phyloP scores from a whole-genome alignment of 2,888 invertebrate genomes.

The Scaptomyza cyrtandrae region DNA sequence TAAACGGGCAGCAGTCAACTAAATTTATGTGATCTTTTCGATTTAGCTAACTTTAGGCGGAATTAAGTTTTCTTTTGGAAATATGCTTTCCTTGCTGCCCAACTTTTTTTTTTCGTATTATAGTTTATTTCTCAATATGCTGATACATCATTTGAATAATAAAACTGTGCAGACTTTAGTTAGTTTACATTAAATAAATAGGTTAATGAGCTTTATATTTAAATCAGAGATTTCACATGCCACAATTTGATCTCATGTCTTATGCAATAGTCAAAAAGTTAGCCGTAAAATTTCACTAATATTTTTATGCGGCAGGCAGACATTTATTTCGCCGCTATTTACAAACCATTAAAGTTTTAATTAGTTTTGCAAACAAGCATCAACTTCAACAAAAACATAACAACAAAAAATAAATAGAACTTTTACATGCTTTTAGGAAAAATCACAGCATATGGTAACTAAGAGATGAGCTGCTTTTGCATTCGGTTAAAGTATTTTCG shows the following conservation, averaged over 20 bases:
- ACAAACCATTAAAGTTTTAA: slow-evolving; percentile 77
- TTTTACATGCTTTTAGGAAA: slow-evolving; percentile 14
- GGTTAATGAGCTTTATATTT: background rate
- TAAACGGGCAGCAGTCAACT: background rate
- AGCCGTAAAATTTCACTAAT: slow-evolving; percentile 65
- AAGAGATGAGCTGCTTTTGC: slow-evolving; percentile 25
- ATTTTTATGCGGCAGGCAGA: slow-evolving; percentile 74
- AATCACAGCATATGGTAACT: slow-evolving; percentile 15
- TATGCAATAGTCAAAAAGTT: slow-evolving; percentile 37
- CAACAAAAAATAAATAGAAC: slow-evolving; percentile 25
- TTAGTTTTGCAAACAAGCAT: slow-evolving; percentile 68
- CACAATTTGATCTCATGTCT: background rate
- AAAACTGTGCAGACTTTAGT: too few relatives aligned
- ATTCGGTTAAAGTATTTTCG: slow-evolving; percentile 4
- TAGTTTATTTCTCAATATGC: too few relatives aligned
- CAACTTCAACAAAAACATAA: slow-evolving; percentile 21
- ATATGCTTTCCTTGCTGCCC: too few relatives aligned
- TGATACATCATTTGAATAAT: too few relatives aligned
- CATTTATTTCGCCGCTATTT: slow-evolving; percentile 76
- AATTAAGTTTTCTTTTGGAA: background rate
- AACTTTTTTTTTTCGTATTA: too few relatives aligned
- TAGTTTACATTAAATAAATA: background rate
- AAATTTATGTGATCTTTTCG: background rate
- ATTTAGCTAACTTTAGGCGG: background rate
- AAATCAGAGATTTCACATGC: background rate